Evolutionary conservation across 2,888 invertebrate species (phyloP), one percentile per base, ranked within the genome.

Genomic region (Drosophila prostipennis): DNA sequence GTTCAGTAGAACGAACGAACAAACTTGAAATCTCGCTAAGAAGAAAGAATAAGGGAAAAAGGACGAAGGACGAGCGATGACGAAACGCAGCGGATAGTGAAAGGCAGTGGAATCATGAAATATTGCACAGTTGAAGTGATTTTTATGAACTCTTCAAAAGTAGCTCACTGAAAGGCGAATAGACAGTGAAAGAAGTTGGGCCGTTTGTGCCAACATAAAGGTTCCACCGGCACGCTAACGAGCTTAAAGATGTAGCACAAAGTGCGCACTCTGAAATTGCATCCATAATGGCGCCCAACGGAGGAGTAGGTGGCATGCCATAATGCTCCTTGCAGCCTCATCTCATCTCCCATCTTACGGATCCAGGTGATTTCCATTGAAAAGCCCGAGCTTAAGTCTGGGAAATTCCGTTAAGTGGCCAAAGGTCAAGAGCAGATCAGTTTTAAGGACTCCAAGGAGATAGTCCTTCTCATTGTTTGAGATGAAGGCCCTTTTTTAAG

Each of bases 81-180:
- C 55, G 16, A 52, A 40, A 40, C 19, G 36, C 11, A 19, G 45
- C 19, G 45, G 39, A 42, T 14, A 46, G 46, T 26, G 23, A 10
- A 8, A 29, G 37, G 73, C 75, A 68, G 82, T 49, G 61, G 71
- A 83, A 81, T 82, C 69, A 69, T 82, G 75, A 87, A 82, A 87
- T 84, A 87, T 82, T 87, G 82, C 87, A 72, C 75, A 82, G 85
- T 79, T 87, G 87, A 87, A 81, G 82, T 79, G 85, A 84, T 82
- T 82, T 87, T 87, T 87, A 87, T 82, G 73, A 84, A 87, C 79
- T 84, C 79, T 67, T 79, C 45, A 84, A 84, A 74, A 77, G 85
- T 74, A 64, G 77, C 80, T 74, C 43, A 23, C 16, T 36, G 34
- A n/a, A 19, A 29, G 36, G 13, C 10, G 37, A 19, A 14, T 36